Evolutionary conservation across 2,113 vertebrate species (phyloP).

Genomic region (Myanophis thanlyinensis): DNA sequence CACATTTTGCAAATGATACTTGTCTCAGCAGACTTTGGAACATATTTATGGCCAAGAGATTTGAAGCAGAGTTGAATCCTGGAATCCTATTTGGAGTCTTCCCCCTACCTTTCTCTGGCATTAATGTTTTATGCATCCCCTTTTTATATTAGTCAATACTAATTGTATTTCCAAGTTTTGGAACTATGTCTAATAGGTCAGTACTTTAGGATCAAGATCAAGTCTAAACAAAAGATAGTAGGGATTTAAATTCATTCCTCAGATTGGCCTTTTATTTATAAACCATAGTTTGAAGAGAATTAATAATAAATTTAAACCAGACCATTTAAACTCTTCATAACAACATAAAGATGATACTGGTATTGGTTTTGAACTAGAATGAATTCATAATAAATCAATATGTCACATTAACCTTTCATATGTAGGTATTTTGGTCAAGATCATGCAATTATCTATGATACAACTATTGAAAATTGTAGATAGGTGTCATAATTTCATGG

Average conservation of each 20-base stretch:
- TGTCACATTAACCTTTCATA: constrained; percentile 45
- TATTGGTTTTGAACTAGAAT: constrained; percentile 44
- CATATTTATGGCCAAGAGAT: not conserved
- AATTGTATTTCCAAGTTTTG: not conserved
- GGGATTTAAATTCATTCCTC: not conserved
- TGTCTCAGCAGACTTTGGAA: not conserved
- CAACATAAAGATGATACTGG: constrained; percentile 14
- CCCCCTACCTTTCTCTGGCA: not conserved
- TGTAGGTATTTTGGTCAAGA: constrained; percentile 44
- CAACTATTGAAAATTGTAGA: constrained; percentile 52
- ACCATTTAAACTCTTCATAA: not conserved
- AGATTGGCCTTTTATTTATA: not conserved
- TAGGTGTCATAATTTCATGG: constrained; percentile 41
- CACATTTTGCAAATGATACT: not conserved
- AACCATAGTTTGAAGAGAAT: not conserved
- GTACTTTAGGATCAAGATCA: not conserved
- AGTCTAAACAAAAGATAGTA: not conserved
- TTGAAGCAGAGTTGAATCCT: not conserved
- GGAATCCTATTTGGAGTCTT: not conserved
- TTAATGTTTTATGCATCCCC: not conserved
- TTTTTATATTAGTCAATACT: not conserved
- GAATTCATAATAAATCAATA: constrained; percentile 31
- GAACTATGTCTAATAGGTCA: not conserved
- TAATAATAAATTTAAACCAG: not conserved
- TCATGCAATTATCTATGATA: constrained; percentile 48